Evolutionary conservation across 2,888 invertebrate genomes (phyloP), one percentile per base, ranked within the genome.

Genomic region (Hypena proboscidalis): DNA sequence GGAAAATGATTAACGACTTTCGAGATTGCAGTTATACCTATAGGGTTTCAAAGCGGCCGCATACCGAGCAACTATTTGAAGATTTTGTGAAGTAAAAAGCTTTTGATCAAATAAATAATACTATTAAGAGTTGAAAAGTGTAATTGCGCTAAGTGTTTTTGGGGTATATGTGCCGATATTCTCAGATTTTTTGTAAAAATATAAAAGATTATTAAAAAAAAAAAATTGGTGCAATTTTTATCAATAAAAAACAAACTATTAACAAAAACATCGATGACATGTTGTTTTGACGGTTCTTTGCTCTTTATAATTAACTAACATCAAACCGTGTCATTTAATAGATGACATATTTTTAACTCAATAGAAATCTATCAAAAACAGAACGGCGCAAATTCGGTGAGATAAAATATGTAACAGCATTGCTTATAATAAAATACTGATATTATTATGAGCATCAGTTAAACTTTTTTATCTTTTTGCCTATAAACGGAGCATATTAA

Each of bases 1-100:
- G 53, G 53, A 48, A 58, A 48, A 53, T 53, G 36, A 48, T 45
- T 23, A 29, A 57, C 36, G 36, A 37, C 34, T 37, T 47, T 29
- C 37, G 35, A 51, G 26, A 32, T 51, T 40, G 38, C 35, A 42
- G 31, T 48, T 40, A 39, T 47, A n/a, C n/a, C n/a, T n/a, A 47
- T 27, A 43, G 43, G 19, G 44, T 58, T 53, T 30, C 22, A 33
- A 38, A 30, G 21, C 29, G 36, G 36, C 22, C 22, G 23, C 21
- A 35, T n/a, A n/a, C n/a, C n/a, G n/a, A 31, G 27, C 33, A 36
- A 45, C 27, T 48, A 53, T 42, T 52, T 40, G 46, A 31, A 43
- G 10, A 17, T 20, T 20, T 21, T n/a, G 10, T 20, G 7, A 13
- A 1, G n/a, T 32, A 13, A 4, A 3, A 10, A 10, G 25, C 11